Evolutionary conservation across 2,888 invertebrate species (phyloP), one percentile per base, ranked within the genome.

Genomic region (Melanostoma scalare): DNA sequence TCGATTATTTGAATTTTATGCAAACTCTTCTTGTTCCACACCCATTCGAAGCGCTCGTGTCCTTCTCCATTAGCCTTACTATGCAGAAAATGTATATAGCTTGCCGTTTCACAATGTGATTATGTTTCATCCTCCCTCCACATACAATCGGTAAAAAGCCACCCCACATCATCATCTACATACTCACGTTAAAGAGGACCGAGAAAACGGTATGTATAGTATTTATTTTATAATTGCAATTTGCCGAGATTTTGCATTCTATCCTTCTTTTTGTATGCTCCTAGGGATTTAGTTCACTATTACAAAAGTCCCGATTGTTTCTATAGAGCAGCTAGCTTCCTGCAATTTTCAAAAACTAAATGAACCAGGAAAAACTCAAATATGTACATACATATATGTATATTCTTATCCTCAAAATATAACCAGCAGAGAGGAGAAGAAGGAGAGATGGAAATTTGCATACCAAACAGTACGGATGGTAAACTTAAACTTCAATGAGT

Each of bases 1-100:
- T 38, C 60, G 58, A 84, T 84, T 84, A 84, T 84, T 84, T 71
- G 84, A 84, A 84, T 84, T 84, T 79, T 75, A 84, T 84, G 79
- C 79, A 79, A 84, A 84, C 84, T 20, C 20, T 20, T 20, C 20
- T 71, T 72, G 55, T 69, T 63, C 71, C 20, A 58, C 65, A 46
- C 69, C 79, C 77, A 72, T 76, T 75, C 40, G 56, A 50, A 35
- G 55, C 6, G 2, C 0, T 10, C 50, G 33, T 53, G 56, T 53
- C 55, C 53, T 69, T 55, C 68, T 73, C 55, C 55, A 77, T 82
- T 73, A 73, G 60, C 65, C 48, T 33, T 48, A 56, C 68, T 52
- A 60, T 52, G 48, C 67, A 53, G 56, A 73, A 68, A 73, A 73
- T 77, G 76, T 63, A 48, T 63, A 48, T 58, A 63, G 60, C 60